Conservation (phyloP, 1,140 invertebrate species). For the Penaeus japonicus region DNA sequence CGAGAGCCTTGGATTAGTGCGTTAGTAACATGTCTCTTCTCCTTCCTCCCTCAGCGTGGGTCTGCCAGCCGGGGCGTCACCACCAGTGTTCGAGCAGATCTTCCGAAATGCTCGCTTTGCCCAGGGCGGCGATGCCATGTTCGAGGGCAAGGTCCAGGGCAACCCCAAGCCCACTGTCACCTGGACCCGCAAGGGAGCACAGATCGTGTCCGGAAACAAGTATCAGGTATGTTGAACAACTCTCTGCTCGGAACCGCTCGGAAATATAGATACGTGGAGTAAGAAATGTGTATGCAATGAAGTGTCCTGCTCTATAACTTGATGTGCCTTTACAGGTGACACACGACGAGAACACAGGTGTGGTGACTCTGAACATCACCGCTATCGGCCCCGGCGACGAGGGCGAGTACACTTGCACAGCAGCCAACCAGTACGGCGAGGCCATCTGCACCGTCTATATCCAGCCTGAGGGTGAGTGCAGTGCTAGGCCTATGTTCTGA, state of each 20-base stretch:
- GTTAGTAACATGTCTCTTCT: neutral
- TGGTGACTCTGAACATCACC: conserved; percentile 86
- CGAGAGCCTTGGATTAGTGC: neutral
- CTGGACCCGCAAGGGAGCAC: conserved; percentile 87
- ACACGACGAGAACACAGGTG: conserved; percentile 86
- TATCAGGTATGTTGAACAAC: conserved; percentile 41
- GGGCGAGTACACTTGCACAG: conserved; percentile 94
- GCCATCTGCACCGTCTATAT: conserved; percentile 94
- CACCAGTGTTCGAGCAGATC: conserved; percentile 91
- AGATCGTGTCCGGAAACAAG: conserved; percentile 47
- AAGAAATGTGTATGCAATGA: neutral
- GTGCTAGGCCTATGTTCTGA: neutral
- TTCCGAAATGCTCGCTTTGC: conserved; percentile 93
- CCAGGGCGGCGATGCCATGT: conserved; percentile 89
- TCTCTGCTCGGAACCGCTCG: too few relatives aligned
- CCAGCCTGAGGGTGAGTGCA: conserved; percentile 79
- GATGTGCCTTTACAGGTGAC: conserved; percentile 85
- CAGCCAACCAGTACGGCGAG: conserved; percentile 91
- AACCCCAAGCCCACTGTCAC: conserved; percentile 92
- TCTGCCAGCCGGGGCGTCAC: conserved; percentile 63
- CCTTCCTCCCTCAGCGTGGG: conserved; percentile 58
- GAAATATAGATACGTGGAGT: too few relatives aligned
- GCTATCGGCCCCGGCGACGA: conserved; percentile 92
- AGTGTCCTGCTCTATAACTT: conserved; percentile 61
- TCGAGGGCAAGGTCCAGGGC: conserved; percentile 89